These are phyloP conservation scores for Scyliorhinus canicula DNA, from an alignment of 2,797 vertebrate genomes.

Conservation along the genomic window DNA sequence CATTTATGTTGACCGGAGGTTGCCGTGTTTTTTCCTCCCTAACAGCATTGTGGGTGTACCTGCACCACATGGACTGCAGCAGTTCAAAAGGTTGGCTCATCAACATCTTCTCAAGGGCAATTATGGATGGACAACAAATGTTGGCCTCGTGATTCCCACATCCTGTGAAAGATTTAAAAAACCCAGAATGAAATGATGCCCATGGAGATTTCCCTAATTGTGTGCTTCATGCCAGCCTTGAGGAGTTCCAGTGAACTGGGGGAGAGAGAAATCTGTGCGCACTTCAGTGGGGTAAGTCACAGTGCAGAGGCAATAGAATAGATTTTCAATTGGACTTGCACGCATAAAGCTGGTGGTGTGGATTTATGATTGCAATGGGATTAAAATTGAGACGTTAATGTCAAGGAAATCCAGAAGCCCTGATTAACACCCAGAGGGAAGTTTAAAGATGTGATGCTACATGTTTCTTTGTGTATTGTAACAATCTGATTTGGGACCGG, in stretches of 20 bases:
- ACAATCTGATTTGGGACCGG: too few relatives aligned
- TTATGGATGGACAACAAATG: too few relatives aligned
- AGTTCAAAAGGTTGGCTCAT: too few relatives aligned
- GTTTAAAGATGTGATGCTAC: too few relatives aligned
- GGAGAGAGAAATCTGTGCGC: neutral
- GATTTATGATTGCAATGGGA: neutral
- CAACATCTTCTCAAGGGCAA: too few relatives aligned
- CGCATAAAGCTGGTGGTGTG: too few relatives aligned
- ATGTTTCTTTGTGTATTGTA: neutral
- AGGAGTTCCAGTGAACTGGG: neutral
- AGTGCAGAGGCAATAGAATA: neutral
- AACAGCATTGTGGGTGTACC: too few relatives aligned
- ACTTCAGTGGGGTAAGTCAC: neutral
- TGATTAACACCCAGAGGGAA: neutral
- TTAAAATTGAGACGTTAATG: neutral
- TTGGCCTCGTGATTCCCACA: too few relatives aligned
- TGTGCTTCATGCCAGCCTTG: neutral
- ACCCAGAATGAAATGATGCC: too few relatives aligned
- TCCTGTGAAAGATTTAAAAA: too few relatives aligned
- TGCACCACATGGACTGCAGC: too few relatives aligned
- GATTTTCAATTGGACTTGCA: neutral
- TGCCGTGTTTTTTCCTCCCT: too few relatives aligned
- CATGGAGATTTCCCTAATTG: neutral
- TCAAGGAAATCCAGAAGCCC: neutral
- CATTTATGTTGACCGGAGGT: neutral